A percentile compares a stretch with the other conserved stretches of the same genome.
phyloP scores from a whole-genome alignment of 1,140 invertebrate species.

The Saxidomus purpurata region DNA sequence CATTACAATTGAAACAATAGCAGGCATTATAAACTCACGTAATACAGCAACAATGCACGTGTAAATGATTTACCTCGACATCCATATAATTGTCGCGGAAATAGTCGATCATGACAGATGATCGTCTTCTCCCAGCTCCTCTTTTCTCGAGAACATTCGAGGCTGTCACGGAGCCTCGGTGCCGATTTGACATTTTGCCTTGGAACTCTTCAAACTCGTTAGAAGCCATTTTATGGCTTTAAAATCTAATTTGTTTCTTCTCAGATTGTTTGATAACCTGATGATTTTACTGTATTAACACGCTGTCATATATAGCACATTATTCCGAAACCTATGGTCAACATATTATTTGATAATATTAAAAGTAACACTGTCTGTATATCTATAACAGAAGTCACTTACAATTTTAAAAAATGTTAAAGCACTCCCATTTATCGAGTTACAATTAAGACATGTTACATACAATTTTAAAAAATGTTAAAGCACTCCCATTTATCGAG shows the following conservation, averaged over 20 bases:
- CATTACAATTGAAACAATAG: too few relatives aligned
- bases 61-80: slow-evolving; percentile 48
- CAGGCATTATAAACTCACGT: too few relatives aligned
- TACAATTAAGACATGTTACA: not conserved
- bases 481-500: not conserved
- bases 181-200: slow-evolving; percentile 31
- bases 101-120: slow-evolving; percentile 55
- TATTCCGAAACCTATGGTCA: not conserved
- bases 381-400: not conserved
- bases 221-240: not conserved
- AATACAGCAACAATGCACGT: too few relatives aligned
- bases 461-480: not conserved
- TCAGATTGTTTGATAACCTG: not conserved
- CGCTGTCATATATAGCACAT: not conserved
- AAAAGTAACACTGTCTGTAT: too few relatives aligned
- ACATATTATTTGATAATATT: not conserved
- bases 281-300: not conserved
- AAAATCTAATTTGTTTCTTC: not conserved
- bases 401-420: not conserved
- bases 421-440: not conserved
- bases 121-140: not conserved
- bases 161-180: not conserved
- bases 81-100: slow-evolving; percentile 39
- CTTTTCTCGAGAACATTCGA: not conserved
- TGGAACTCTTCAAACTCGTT: slow-evolving; percentile 13